phyloP scores from a whole-genome alignment of 2,888 invertebrate genomes.

The Aspidapion aeneum region DNA sequence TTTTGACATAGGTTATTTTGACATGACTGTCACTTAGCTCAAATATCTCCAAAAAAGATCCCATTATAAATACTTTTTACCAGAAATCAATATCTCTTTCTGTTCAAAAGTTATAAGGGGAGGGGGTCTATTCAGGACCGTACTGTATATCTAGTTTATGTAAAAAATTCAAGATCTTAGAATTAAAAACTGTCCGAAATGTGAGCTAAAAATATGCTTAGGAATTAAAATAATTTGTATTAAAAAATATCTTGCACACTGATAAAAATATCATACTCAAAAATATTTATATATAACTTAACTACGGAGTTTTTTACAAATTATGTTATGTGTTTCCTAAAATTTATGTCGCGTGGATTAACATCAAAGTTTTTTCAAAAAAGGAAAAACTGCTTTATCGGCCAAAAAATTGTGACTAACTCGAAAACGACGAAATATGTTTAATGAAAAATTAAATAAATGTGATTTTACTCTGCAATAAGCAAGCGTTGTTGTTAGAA shows the following conservation, averaged over 20 bases:
- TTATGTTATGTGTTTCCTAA: neutral
- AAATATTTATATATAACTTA: neutral
- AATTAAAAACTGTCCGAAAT: too few relatives aligned
- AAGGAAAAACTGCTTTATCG: neutral
- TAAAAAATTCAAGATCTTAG: too few relatives aligned
- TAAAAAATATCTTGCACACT: neutral
- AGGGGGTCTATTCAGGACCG: too few relatives aligned
- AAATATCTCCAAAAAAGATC: too few relatives aligned
- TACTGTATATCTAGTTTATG: too few relatives aligned
- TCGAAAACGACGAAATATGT: neutral
- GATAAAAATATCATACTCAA: neutral
- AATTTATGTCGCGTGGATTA: neutral
- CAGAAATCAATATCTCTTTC: too few relatives aligned
- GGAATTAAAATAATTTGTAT: too few relatives aligned
- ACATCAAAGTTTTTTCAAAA: neutral
- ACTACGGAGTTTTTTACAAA: neutral
- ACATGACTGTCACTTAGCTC: too few relatives aligned
- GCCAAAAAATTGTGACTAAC: neutral
- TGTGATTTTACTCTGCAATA: constrained; percentile 45
- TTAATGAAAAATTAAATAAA: neutral
- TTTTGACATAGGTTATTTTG: too few relatives aligned
- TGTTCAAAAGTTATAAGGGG: too few relatives aligned
- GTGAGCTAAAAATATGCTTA: too few relatives aligned
- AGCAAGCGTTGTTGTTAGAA: constrained; percentile 39
- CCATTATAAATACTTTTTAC: too few relatives aligned